Evolutionary conservation across 2,888 invertebrate species (phyloP), one percentile per base, ranked within the genome.

Genomic region (Cantharis rufa): DNA sequence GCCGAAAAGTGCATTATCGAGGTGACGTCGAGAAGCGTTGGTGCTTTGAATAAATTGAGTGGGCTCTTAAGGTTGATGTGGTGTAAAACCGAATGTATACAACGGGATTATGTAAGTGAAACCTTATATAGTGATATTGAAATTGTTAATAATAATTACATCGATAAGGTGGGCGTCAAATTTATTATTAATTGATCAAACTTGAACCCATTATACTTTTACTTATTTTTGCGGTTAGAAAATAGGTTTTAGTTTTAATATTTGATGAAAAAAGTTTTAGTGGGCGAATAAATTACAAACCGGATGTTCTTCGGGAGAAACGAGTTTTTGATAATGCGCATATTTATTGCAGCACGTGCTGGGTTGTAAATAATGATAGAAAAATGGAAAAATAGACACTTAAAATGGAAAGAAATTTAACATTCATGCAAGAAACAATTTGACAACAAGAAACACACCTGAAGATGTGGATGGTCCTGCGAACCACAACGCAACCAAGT

Each of bases 401-500:
- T 64, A 2, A 27, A 32, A 69, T 27, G 15, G 69, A 16, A 13
- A 32, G 16, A 32, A 15, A 15, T 27, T 32, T 15, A 69, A 9
- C 63, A 68, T 61, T 27, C 78, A 78, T 78, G 70, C 78, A 78
- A 75, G 70, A 75, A 78, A 18, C 69, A 64, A 71, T 74, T 71
- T 61, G 68, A 62, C 64, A 77, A 62, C 61, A 77, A 76, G 21
- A 74, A 74, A 85, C 87, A 84, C 83, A 88, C 88, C 88, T 85
- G 84, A 77, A 84, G 84, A 79, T 74, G 85, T 82, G 72, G 85
- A 83, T 72, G 91, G 90, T 86, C 92, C 92, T 83, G 93, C 92
- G 86, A 94, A 92, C 92, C 93, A 94, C 82, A 94, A 90, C 82
- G 94, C 93, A 86, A 94, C 93, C 86, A 94, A 89, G 87, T 94